phyloP scores from a whole-genome alignment of 2,888 invertebrate species.

The Agrochola lota region DNA sequence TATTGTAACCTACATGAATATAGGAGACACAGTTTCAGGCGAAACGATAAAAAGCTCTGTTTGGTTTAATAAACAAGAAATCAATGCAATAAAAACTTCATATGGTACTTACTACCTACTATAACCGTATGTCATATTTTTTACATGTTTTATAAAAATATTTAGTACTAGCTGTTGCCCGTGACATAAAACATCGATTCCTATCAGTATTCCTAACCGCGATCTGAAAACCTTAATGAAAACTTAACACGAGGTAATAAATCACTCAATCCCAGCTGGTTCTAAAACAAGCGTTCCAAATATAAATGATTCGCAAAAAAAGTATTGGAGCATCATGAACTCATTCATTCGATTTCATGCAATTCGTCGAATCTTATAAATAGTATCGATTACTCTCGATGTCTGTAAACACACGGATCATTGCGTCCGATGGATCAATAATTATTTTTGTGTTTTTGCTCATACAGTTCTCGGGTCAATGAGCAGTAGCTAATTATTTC shows the following conservation, averaged over 20 bases:
- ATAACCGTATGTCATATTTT: too few relatives aligned
- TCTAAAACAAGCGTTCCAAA: slow-evolving; percentile 48
- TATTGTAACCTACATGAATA: too few relatives aligned
- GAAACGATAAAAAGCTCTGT: too few relatives aligned
- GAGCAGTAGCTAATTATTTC: slow-evolving; percentile 62
- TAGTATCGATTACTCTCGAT: slow-evolving; percentile 54
- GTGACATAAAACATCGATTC: neutral
- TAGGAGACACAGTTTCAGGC: too few relatives aligned
- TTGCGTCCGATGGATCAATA: slow-evolving; percentile 28
- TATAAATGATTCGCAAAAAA: slow-evolving; percentile 52
- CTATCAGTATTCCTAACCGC: neutral
- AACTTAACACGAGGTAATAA: slow-evolving; percentile 36
- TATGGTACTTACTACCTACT: too few relatives aligned
- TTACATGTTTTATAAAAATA: too few relatives aligned
- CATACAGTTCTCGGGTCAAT: slow-evolving; percentile 46
- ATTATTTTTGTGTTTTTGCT: slow-evolving; percentile 45
- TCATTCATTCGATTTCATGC: slow-evolving; percentile 60
- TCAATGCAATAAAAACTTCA: too few relatives aligned
- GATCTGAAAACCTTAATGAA: slow-evolving; percentile 35
- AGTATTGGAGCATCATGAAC: slow-evolving; percentile 58
- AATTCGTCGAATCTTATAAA: slow-evolving; percentile 75
- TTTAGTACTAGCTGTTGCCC: too few relatives aligned
- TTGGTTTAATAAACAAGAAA: too few relatives aligned
- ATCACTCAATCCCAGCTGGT: slow-evolving; percentile 47
- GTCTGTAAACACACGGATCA: slow-evolving; percentile 38